A percentile compares a stretch with the other conserved stretches of the same genome.
Conservation (phyloP, 2,888 invertebrate genomes). For the Stomorhina lunata region DNA sequence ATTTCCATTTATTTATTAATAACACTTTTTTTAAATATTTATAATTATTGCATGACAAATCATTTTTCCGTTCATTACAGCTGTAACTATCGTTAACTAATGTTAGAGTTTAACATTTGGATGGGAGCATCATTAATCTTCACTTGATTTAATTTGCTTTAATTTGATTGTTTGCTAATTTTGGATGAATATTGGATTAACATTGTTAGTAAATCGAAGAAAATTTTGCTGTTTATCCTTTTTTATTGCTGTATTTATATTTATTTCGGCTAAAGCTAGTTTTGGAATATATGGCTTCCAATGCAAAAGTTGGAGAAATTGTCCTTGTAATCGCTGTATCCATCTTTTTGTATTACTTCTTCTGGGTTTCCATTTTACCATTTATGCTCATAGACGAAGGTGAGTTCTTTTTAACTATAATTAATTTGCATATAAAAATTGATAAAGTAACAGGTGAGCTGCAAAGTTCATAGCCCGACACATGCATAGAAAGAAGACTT, state of each 20-base stretch:
- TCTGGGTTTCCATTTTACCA: constrained; percentile 86
- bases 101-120: background rate
- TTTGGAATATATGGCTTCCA: constrained; percentile 81
- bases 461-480: no score
- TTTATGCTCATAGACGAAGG: constrained; percentile 84
- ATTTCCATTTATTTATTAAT: background rate
- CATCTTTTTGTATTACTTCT: constrained; percentile 82
- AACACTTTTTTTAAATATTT: no score
- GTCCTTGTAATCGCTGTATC: constrained; percentile 81
- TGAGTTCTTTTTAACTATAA: constrained; percentile 68
- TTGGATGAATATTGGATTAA: background rate
- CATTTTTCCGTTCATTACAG: constrained; percentile 7
- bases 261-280: background rate
- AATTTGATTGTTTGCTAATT: background rate
- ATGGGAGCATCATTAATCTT: background rate
- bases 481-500: no score
- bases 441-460: no score
- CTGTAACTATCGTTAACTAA: background rate
- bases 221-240: background rate
- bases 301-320: constrained; percentile 83
- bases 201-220: background rate
- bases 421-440: background rate
- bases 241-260: background rate
- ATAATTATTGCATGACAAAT: background rate
- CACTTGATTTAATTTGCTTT: background rate